Evolutionary conservation across 64 coral and sea anemone genomes (phyloP).

Genomic region (Pachyseris speciosa): DNA sequence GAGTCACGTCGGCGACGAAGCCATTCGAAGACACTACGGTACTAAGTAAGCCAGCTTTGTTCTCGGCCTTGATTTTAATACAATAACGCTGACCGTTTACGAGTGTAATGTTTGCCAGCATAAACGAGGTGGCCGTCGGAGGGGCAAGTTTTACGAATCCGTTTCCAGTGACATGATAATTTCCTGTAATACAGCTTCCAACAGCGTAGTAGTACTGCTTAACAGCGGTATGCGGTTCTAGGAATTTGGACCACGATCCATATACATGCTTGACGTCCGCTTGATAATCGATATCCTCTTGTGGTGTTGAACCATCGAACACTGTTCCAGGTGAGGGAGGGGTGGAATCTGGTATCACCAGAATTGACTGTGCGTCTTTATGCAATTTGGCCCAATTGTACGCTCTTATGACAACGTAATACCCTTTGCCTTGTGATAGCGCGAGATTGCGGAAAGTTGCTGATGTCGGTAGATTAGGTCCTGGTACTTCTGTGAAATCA

Average conservation of each 20-base stretch:
- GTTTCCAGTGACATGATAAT: constrained; percentile 76
- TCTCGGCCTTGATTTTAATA: constrained; percentile 65
- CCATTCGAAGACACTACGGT: constrained; percentile 54
- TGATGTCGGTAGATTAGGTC: constrained; percentile 21
- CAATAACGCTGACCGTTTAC: constrained; percentile 75
- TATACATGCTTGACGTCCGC: constrained; percentile 50
- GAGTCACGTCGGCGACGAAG: constrained; percentile 63
- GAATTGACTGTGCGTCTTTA: constrained; percentile 62
- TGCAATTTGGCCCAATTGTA: constrained; percentile 63
- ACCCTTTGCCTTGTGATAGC: constrained; percentile 52
- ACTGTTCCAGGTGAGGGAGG: constrained; percentile 61
- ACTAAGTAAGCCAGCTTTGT: constrained; percentile 67
- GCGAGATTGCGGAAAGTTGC: constrained; percentile 23
- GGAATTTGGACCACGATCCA: constrained; percentile 65
- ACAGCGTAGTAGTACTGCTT: constrained; percentile 78
- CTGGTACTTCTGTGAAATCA: constrained; percentile 32
- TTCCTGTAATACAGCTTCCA: constrained; percentile 63
- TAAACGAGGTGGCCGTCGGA: constrained; percentile 54
- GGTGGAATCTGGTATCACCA: constrained; percentile 72
- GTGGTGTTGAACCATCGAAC: constrained; percentile 42
- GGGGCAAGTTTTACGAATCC: constrained; percentile 21
- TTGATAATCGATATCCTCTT: constrained; percentile 48
- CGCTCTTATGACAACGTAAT: constrained; percentile 60
- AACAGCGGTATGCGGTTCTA: constrained; percentile 58
- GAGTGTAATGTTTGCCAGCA: constrained; percentile 39